These are phyloP conservation scores for Bos javanicus DNA, from an alignment of 2,113 vertebrate genomes.

Conservation along the genomic window DNA sequence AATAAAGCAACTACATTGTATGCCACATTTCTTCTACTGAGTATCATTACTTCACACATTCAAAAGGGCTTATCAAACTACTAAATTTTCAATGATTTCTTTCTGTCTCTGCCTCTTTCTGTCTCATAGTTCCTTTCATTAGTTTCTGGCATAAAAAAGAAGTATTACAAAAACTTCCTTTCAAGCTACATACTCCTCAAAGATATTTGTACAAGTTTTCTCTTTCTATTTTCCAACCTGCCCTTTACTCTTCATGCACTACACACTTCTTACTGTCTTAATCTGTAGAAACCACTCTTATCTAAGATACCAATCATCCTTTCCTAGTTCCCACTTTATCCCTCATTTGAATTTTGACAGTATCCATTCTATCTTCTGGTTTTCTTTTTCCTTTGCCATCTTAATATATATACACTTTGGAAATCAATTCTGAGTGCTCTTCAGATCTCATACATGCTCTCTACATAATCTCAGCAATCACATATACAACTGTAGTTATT, in stretches of 20 bases:
- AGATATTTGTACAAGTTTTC: neutral
- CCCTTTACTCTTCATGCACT: neutral
- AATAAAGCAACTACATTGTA: neutral
- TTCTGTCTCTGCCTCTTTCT: neutral
- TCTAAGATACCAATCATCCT: neutral
- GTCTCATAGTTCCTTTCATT: neutral
- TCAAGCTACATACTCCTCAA: neutral
- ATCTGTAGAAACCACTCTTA: neutral
- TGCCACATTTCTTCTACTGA: neutral
- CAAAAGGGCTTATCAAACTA: neutral
- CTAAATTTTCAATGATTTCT: neutral
- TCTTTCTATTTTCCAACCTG: neutral
- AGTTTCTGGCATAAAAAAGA: neutral
- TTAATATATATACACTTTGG: neutral
- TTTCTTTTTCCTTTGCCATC: neutral
- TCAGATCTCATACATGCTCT: neutral
- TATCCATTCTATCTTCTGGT: neutral
- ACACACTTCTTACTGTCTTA: neutral
- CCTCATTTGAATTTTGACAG: neutral
- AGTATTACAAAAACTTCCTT: neutral
- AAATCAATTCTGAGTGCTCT: neutral
- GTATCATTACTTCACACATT: neutral
- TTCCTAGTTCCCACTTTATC: neutral
- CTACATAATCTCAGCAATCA: neutral
- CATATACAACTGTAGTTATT: neutral